Evolutionary conservation across 2,113 vertebrate species (phyloP).

Genomic region (Phrynocephalus versicolor): DNA sequence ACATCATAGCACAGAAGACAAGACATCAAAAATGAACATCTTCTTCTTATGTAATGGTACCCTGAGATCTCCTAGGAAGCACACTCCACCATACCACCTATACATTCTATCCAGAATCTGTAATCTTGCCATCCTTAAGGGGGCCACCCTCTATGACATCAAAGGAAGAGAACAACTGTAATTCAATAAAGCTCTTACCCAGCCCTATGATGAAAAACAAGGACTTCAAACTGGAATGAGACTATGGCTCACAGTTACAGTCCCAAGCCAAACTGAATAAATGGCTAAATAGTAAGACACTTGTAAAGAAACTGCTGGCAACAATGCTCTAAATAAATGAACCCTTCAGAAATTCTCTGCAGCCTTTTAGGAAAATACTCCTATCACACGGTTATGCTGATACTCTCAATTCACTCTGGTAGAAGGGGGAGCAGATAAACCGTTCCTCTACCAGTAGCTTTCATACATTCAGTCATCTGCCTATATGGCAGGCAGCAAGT

Average conservation of each 20-base stretch:
- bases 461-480: conserved; percentile 19
- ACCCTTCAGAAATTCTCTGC: conserved; percentile 7
- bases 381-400: fast-evolving
- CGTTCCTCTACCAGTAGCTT: conserved; percentile 40
- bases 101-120: background rate
- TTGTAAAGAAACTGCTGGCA: conserved; percentile 42
- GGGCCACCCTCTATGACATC: background rate
- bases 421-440: conserved; percentile 31
- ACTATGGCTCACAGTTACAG: background rate
- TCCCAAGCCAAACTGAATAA: background rate
- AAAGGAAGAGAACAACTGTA: conserved; percentile 13
- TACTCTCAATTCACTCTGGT: conserved; percentile 4
- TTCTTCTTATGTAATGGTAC: background rate
- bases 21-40: background rate
- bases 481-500: conserved; percentile 49
- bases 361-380: background rate
- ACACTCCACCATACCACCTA: background rate
- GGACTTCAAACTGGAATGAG: conserved; percentile 20
- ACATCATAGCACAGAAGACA: background rate
- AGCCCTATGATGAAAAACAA: conserved; percentile 30
- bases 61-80: background rate
- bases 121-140: conserved; percentile 1
- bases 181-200: conserved; percentile 34
- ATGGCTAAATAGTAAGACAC: conserved; percentile 29
- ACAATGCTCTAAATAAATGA: conserved; percentile 31